Percentiles rank a stretch among this genome's conserved stretches.
Evolutionary conservation across 2,797 vertebrate species (phyloP).

Genomic region (Fratercula arctica): DNA sequence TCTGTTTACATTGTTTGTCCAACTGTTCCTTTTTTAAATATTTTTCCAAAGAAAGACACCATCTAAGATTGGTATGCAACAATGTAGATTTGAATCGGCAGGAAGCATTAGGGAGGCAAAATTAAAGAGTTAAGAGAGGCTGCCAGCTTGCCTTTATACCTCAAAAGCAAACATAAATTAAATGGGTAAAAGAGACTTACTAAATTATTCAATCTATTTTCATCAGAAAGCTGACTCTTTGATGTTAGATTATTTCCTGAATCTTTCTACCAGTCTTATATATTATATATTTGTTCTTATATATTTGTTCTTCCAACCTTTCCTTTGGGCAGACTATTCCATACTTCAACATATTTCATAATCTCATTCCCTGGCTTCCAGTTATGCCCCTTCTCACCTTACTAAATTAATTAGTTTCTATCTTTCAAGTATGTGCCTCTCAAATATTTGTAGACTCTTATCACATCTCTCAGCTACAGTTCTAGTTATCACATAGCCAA

Average conservation of each 20-base stretch:
- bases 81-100: neutral
- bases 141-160: constrained; percentile 9
- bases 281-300: neutral
- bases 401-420: constrained; percentile 6
- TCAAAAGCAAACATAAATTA: constrained; percentile 48
- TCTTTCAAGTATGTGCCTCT: neutral
- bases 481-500: neutral
- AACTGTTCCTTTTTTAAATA: neutral
- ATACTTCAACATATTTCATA: neutral
- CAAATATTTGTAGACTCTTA: constrained; percentile 27
- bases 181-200: neutral
- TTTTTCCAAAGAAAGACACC: neutral
- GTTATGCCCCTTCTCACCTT: neutral
- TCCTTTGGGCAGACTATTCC: neutral
- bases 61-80: neutral
- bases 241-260: constrained; percentile 26
- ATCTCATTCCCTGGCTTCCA: constrained; percentile 26
- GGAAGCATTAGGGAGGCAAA: constrained; percentile 17
- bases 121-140: constrained; percentile 6
- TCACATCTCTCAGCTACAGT: neutral
- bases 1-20: neutral
- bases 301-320: constrained; percentile 4
- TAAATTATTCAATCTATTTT: constrained; percentile 30
- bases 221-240: constrained; percentile 18
- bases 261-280: neutral